Base-by-base conservation (phyloP, 2,797 vertebrate species). In the Enteromius mattozi region DNA sequence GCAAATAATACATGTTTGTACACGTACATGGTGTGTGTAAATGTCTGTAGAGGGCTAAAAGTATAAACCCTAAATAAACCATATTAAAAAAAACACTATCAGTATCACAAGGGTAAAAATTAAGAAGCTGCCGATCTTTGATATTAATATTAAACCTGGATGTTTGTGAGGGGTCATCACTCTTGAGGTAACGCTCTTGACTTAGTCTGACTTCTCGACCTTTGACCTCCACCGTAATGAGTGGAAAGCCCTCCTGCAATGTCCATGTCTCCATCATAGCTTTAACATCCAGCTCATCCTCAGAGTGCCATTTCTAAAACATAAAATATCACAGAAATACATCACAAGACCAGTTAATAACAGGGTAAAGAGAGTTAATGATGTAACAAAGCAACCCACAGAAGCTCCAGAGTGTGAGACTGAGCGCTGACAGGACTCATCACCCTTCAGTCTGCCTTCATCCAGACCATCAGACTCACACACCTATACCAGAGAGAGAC, bases 261-360 rank as follows among this genome's bases (percentile, higher is more conserved):
- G 96, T 98, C 98, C 97, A 98, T 0, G 96, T 97, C 88, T 97
- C 95, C 97, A 99, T 98, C 93, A 97, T 96, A 69, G 92, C 88
- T 86, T 85, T 95, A 72, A 98, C 93, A 30, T 97, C 96, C 86
- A 96, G 90, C 85, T 94, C 91, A 13, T 95, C 93, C 74, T 85
- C 90, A 33, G 92, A 91, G 71, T 87, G 93, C 96, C 96, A 97
- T 88, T 97, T 97, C 96, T 97, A 88, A 24, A 14, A 85, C 17
- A 85, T 33, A 83, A 19, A 56, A 16, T n/a, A 81, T 4, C 47
- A 69, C n/a, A 75, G 2, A 80, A 49, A 30, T 27, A 74, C 27
- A 61, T 71, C 37, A 61, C 35, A 10, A 40, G 21, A 40, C 21
- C 33, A 76, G 19, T 40, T 56, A 40, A 59, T n/a, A 59, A 59